These are phyloP conservation scores for Oncorhynchus tshawytscha DNA, from an alignment of 2,113 vertebrate genomes.

Conservation along the genomic window DNA sequence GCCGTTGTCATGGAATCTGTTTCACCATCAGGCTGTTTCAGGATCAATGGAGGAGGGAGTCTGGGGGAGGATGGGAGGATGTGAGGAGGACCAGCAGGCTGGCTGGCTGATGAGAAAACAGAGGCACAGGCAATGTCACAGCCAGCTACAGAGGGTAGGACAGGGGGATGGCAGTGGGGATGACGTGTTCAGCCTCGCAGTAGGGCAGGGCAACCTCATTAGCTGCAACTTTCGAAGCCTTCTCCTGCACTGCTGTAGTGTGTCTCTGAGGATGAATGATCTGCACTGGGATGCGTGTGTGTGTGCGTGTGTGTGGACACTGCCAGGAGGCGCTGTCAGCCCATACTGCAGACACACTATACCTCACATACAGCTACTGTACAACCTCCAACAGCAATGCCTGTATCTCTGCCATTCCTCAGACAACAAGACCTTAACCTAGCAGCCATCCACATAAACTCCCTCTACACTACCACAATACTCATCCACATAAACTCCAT, in stretches of 20 bases:
- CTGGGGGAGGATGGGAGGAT: slow-evolving; percentile 17
- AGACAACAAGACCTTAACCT: neutral
- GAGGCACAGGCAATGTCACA: slow-evolving; percentile 27
- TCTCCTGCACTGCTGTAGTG: neutral
- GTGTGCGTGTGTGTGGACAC: slow-evolving; percentile 25
- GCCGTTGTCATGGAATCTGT: neutral
- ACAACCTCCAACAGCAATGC: neutral
- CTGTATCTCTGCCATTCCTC: neutral
- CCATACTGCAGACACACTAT: slow-evolving; percentile 36
- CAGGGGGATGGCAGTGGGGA: neutral
- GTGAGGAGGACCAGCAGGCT: slow-evolving; percentile 50
- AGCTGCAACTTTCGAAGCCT: too few relatives aligned
- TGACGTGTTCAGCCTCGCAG: neutral
- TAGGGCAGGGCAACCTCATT: neutral
- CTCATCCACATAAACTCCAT: too few relatives aligned
- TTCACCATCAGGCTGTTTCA: slow-evolving; percentile 1
- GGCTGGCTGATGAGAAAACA: slow-evolving; percentile 23
- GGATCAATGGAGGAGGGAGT: slow-evolving; percentile 37
- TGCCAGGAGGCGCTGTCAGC: slow-evolving; percentile 44
- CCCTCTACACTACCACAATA: too few relatives aligned
- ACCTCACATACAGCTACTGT: neutral
- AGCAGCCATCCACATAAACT: neutral
- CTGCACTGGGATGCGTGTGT: slow-evolving; percentile 7
- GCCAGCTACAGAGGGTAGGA: neutral
- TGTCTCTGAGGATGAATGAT: slow-evolving; percentile 5